phyloP scores from a whole-genome alignment of 2,797 vertebrate genomes.

The Sphenodon punctatus region DNA sequence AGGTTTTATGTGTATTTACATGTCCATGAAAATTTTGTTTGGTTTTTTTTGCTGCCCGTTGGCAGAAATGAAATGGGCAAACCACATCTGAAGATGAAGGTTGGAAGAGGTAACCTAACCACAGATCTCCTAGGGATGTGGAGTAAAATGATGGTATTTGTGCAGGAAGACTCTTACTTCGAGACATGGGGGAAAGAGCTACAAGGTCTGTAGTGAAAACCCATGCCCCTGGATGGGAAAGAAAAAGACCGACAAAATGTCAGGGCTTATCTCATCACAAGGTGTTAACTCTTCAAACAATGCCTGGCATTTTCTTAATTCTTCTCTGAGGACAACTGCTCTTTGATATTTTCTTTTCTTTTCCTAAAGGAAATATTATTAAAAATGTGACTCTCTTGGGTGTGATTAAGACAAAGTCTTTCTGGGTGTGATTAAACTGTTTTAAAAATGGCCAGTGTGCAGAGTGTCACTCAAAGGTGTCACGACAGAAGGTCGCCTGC shows the following conservation, averaged over 20 bases:
- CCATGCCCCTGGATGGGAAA: neutral
- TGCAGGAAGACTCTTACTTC: neutral
- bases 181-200: neutral
- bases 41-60: neutral
- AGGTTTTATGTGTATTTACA: accelerated
- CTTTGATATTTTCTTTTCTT: constrained; percentile 51
- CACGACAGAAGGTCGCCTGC: constrained; percentile 44
- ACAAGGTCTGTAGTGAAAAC: neutral
- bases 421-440: constrained; percentile 50
- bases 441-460: constrained; percentile 15
- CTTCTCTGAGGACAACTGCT: neutral
- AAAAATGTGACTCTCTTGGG: constrained; percentile 12
- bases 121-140: accelerated
- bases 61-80: accelerated
- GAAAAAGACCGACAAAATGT: no score
- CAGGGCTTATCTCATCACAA: no score
- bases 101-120: neutral
- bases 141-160: neutral
- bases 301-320: neutral
- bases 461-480: constrained; percentile 28
- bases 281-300: constrained; percentile 3
- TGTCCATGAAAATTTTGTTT: no score
- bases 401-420: constrained; percentile 36
- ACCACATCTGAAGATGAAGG: neutral
- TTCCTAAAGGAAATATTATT: constrained; percentile 40